Evolutionary conservation across 2,113 vertebrate species (phyloP).

Genomic region (Brachionichthys hirsutus): DNA sequence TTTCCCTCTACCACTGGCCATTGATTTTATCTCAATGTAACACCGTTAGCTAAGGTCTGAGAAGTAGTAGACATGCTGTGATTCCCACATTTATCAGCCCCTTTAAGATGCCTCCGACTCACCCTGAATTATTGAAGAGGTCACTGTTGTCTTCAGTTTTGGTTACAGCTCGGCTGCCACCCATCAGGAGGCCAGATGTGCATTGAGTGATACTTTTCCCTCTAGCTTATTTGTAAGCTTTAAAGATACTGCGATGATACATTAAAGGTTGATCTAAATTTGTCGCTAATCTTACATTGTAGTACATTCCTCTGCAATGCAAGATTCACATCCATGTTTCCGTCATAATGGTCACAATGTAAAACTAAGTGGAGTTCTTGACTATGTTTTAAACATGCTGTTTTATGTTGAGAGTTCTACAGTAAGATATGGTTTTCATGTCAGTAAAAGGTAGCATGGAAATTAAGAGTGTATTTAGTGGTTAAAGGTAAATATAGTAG

Average conservation of each 20-base stretch:
- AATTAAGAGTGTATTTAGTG: too few relatives aligned
- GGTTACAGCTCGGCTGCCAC: constrained; percentile 63
- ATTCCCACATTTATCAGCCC: constrained; percentile 69
- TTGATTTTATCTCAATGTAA: constrained; percentile 79
- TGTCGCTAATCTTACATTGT: neutral
- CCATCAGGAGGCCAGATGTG: constrained; percentile 40
- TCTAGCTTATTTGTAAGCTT: constrained; percentile 29
- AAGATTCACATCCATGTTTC: neutral
- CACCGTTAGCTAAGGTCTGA: constrained; percentile 66
- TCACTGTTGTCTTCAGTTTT: constrained; percentile 63
- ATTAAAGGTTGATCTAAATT: constrained; percentile 12
- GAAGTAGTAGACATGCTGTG: constrained; percentile 66
- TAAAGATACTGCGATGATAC: constrained; percentile 20
- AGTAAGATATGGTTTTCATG: too few relatives aligned
- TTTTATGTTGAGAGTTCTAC: too few relatives aligned
- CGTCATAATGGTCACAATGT: too few relatives aligned
- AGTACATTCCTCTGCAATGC: neutral
- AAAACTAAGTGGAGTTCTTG: too few relatives aligned
- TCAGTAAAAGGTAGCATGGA: too few relatives aligned
- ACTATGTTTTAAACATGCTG: too few relatives aligned
- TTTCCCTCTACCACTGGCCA: constrained; percentile 68
- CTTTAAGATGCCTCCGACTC: constrained; percentile 71
- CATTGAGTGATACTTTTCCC: constrained; percentile 57
- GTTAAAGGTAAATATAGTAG: too few relatives aligned
- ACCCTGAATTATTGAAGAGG: constrained; percentile 79